phyloP scores from a whole-genome alignment of 2,888 invertebrate species.

The Boloria euphrosyne region DNA sequence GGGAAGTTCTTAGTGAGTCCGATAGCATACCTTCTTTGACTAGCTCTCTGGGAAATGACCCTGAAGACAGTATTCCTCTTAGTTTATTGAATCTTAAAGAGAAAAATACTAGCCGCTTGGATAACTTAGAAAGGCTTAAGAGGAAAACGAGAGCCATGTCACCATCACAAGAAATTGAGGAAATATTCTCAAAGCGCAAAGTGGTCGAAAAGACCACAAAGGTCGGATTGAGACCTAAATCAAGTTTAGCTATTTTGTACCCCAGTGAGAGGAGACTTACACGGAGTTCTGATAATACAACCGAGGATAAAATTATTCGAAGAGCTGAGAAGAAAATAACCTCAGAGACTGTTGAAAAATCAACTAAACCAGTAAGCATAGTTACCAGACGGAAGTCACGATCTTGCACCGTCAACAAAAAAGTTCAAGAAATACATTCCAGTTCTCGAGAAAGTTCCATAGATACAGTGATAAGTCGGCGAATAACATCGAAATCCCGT shows the following conservation, averaged over 20 bases:
- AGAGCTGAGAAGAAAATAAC: slow-evolving; percentile 55
- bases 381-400: slow-evolving; percentile 71
- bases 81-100: slow-evolving; percentile 75
- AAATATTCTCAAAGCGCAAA: slow-evolving; percentile 75
- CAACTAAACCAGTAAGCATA: slow-evolving; percentile 57
- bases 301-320: slow-evolving; percentile 50
- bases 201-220: slow-evolving; percentile 64
- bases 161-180: slow-evolving; percentile 83
- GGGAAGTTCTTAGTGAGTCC: slow-evolving; percentile 83
- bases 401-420: slow-evolving; percentile 66
- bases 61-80: slow-evolving; percentile 83
- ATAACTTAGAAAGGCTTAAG: slow-evolving; percentile 74
- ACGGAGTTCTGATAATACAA: slow-evolving; percentile 66
- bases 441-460: slow-evolving; percentile 77
- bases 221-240: slow-evolving; percentile 68
- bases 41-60: slow-evolving; percentile 75
- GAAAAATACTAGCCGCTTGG: slow-evolving; percentile 58
- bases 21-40: slow-evolving; percentile 81
- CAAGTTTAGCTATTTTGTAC: slow-evolving; percentile 71
- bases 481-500: slow-evolving; percentile 63
- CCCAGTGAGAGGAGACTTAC: slow-evolving; percentile 70
- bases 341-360: slow-evolving; percentile 51
- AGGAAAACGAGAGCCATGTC: slow-evolving; percentile 82
- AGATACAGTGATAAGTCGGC: slow-evolving; percentile 69
- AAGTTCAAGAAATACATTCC: slow-evolving; percentile 64